These are phyloP conservation scores for Agonopterix arenella DNA, from an alignment of 2,888 invertebrate genomes.

Conservation along the genomic window DNA sequence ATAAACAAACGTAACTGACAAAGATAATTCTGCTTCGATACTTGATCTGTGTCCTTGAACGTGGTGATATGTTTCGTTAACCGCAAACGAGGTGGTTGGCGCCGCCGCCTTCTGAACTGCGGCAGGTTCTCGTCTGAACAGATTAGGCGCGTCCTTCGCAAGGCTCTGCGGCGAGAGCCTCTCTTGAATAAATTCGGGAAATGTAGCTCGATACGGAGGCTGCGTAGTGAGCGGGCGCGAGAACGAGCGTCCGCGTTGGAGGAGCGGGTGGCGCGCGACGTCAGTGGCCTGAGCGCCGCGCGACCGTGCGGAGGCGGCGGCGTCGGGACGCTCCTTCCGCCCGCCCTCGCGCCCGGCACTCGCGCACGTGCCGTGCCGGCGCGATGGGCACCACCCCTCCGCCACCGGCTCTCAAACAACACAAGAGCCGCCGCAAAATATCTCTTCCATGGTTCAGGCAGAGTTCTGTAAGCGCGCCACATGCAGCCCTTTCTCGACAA, in stretches of 20 bases:
- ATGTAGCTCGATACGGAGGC: constrained; percentile 72
- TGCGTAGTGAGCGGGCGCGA: constrained; percentile 59
- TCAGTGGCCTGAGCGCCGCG: constrained; percentile 51
- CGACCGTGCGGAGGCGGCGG: constrained; percentile 41
- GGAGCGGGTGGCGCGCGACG: constrained; percentile 28
- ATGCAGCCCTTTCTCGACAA: constrained; percentile 87
- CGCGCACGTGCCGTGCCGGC: constrained; percentile 37
- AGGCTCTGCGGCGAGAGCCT: constrained; percentile 37
- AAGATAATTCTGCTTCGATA: not conserved
- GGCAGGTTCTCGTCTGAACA: constrained; percentile 40
- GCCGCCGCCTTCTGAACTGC: constrained; percentile 15
- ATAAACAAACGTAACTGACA: not conserved
- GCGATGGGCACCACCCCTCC: constrained; percentile 48
- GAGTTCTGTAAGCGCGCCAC: constrained; percentile 84
- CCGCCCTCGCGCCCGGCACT: constrained; percentile 26
- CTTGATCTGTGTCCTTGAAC: constrained; percentile 14
- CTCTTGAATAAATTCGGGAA: constrained; percentile 51
- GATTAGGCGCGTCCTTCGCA: constrained; percentile 68
- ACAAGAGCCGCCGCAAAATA: constrained; percentile 89
- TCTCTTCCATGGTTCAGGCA: constrained; percentile 94
- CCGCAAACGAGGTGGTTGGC: constrained; percentile 11
- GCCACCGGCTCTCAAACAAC: constrained; percentile 57
- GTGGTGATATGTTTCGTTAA: constrained; percentile 11
- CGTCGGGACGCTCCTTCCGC: constrained; percentile 41
- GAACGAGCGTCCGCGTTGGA: constrained; percentile 25